Evolutionary conservation across 2,113 vertebrate species (phyloP), one percentile per base, ranked within the genome.

Genomic region (Cyprinodon brontotheroides): DNA sequence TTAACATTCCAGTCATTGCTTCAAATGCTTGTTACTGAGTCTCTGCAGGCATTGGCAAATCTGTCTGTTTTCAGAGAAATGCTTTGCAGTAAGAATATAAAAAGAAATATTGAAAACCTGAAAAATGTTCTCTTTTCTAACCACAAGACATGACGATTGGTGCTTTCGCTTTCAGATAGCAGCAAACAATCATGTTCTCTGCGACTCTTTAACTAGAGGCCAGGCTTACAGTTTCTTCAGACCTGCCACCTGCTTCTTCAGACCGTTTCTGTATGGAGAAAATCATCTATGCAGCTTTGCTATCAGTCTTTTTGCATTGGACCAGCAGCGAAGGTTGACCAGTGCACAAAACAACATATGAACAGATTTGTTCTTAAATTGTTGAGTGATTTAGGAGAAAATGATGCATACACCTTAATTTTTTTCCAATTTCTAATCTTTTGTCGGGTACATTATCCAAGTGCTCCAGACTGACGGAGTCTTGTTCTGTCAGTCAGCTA

Each of bases 1-100:
- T 80, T 14, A 3, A 66, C 84, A 83, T 86, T 86, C 74, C 74
- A 50, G 17, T 81, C 85, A 75, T 78, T 87, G 79, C 78, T 74
- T 77, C 37, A 72, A 72, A 67, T 82, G 75, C 70, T 70, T 84
- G 70, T 82, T 81, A 61, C 69, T 48, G 62, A 53, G 17, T 61
- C 65, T 79, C 76, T 70, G 45, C 66, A 61, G 20, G 61, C 2
- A 4, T 17, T 41, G 70, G 70, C 62, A 61, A 70, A 71, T 66
- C 57, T 64, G 22, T 75, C 81, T 61, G 50, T 73, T 68, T 70
- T 47, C 36, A 65, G 40, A 1, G 3, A 11, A 40, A 47, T 66
- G 72, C 72, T 70, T 45, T 8, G 47, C 72, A 41, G 8, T 39
- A 37, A n/a, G 15, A 57, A n/a, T 57, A 20, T 57, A 57, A 14